These are phyloP conservation scores for Chaetophractus vellerosus DNA, from an alignment of 2,797 vertebrate genomes.

Conservation along the genomic window DNA sequence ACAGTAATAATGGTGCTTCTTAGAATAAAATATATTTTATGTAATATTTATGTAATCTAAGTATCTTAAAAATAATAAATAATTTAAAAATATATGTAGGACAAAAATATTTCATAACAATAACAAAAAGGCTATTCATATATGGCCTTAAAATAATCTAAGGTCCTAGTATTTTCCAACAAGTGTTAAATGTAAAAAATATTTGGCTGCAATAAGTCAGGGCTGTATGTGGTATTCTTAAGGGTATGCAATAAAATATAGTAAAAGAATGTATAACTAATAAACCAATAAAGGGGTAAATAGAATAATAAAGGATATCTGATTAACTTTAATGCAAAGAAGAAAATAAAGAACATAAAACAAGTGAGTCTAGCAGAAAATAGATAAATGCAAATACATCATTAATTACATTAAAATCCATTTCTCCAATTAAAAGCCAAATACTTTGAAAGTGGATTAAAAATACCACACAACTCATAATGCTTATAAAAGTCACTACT, in stretches of 20 bases:
- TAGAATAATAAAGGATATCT: constrained; percentile 12
- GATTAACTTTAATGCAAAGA: constrained; percentile 44
- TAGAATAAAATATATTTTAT: background rate
- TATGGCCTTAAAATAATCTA: constrained; percentile 22
- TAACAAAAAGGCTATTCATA: background rate
- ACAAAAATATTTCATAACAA: background rate
- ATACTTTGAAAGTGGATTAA: constrained; percentile 1
- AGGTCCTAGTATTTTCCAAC: background rate
- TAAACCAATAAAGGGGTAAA: background rate
- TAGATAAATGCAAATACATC: background rate
- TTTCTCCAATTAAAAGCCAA: constrained; percentile 22
- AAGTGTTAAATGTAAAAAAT: constrained; percentile 10
- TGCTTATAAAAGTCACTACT: background rate
- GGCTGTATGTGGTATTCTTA: background rate
- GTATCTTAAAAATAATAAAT: too few species aligned
- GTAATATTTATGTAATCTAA: too few species aligned
- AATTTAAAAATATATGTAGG: background rate
- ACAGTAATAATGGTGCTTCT: background rate
- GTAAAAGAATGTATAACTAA: background rate
- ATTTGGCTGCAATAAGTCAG: background rate
- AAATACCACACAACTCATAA: background rate
- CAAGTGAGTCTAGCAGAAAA: background rate
- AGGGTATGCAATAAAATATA: background rate
- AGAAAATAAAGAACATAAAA: background rate
- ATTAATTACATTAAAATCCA: constrained; percentile 45